Base-by-base conservation (phyloP, 37 sponge, comb jelly and placozoan genomes). In the Diacarnus erythraeanus region DNA sequence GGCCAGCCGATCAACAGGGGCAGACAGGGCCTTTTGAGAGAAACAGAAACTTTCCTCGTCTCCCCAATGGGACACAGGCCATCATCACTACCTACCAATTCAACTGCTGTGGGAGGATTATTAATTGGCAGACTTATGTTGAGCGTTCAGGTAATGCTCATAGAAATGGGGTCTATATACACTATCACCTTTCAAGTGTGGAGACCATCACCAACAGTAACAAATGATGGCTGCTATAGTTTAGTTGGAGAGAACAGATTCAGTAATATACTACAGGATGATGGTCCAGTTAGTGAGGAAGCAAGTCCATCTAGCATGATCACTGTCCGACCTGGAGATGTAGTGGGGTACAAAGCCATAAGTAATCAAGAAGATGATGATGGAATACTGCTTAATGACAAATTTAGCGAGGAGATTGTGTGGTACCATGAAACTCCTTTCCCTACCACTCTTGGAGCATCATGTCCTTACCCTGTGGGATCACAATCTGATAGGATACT, bases 171-270 rank as follows among this genome's bases (percentile, higher is more conserved):
- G 54, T n/a, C n/a, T n/a, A n/a, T 21, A 0, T 73, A 73, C 34
- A 23, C 39, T 29, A 60, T 84, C n/a, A 30, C 69, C 37, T 71
- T 84, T 51, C 85, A 84, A 77, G 78, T 84, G 40, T 84, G 85
- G 85, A 77, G 85, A 40, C 77, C 78, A 31, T 71, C n/a, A n/a
- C n/a, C n/a, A n/a, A n/a, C 76, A 57, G 40, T 63, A 40, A 51
- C 67, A 39, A 56, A 33, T 25, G 43, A 18, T 34, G 74, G 74
- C 3, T 64, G 64, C 61, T 82, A 74, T 42, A 41, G 44, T 29
- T 6, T 61, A 6, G 72, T 84, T 18, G 85, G 72, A 59, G 20
- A 59, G 58, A 84, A 84, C 40, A 21, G 1, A 44, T 79, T 79
- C 41, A 56, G 57, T 5, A 38, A 31, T 22, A 29, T 74, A 2